Conservation (phyloP, 2,797 vertebrate species). For the Balearica regulorum region DNA sequence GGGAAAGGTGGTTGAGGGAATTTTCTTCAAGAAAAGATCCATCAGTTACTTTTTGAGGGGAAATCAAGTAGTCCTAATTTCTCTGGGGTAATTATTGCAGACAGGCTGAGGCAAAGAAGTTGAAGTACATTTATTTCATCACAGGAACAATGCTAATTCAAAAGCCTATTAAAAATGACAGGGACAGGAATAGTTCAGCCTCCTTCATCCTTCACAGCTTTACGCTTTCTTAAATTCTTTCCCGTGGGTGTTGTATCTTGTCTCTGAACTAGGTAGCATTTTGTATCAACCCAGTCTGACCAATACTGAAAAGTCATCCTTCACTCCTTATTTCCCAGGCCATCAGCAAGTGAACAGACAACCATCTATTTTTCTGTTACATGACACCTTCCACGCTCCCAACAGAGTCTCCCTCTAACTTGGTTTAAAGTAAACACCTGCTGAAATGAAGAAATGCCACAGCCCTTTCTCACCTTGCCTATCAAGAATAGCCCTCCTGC, state of each 20-base stretch:
- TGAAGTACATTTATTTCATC: not conserved
- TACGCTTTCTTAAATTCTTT: not conserved
- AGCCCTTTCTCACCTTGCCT: not conserved
- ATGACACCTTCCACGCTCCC: not conserved
- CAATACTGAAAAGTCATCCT: not conserved
- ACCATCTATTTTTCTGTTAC: not conserved
- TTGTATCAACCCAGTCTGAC: not conserved
- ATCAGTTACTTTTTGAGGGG: not conserved
- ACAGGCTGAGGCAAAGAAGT: not conserved
- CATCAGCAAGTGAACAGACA: not conserved
- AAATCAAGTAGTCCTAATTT: not conserved
- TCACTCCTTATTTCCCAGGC: not conserved
- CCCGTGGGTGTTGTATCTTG: not conserved
- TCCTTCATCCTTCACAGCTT: constrained; percentile 24
- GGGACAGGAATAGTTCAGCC: not conserved
- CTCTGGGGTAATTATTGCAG: constrained; percentile 8
- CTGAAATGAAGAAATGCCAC: not conserved
- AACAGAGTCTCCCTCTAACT: not conserved
- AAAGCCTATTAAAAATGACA: constrained; percentile 12
- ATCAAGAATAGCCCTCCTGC: not conserved
- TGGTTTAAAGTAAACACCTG: not conserved
- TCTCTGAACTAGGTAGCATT: not conserved
- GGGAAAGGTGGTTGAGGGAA: not conserved
- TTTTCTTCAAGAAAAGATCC: not conserved
- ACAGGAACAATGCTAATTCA: constrained; percentile 2